Conservation (phyloP, 2,888 invertebrate genomes). For the Drosophila dives region DNA sequence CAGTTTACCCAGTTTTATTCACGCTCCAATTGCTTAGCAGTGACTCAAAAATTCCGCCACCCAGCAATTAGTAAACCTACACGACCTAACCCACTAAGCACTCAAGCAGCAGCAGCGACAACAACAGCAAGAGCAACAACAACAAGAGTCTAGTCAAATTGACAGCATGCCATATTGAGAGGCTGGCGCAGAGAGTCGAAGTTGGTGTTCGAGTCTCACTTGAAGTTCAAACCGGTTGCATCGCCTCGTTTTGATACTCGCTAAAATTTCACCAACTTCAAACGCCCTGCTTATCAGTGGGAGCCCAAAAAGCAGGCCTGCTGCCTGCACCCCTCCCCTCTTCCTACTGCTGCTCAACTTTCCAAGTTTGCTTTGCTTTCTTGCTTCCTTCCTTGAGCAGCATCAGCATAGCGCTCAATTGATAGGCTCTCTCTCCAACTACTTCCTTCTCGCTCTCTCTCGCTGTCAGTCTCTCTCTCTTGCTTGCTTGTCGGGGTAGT, state of each 20-base stretch:
- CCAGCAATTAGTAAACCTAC: slow-evolving; percentile 78
- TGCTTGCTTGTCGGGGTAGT: slow-evolving; percentile 39
- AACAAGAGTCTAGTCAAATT: slow-evolving; percentile 61
- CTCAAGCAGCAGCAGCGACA: slow-evolving; percentile 52
- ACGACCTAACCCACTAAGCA: slow-evolving; percentile 77
- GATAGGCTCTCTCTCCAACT: slow-evolving; percentile 19
- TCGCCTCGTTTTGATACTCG: slow-evolving; percentile 40
- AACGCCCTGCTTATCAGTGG: slow-evolving; percentile 61
- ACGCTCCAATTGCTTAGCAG: slow-evolving; percentile 72
- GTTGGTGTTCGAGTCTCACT: slow-evolving; percentile 28
- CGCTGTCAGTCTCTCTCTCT: slow-evolving; percentile 19
- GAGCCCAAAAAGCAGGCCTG: slow-evolving; percentile 25
- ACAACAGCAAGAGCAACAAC: slow-evolving; percentile 23
- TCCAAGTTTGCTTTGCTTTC: slow-evolving; percentile 47
- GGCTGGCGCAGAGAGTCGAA: slow-evolving; percentile 20
- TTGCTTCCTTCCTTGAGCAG: slow-evolving; percentile 51
- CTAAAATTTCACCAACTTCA: slow-evolving; percentile 56
- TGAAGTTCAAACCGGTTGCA: slow-evolving; percentile 66
- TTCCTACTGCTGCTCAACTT: slow-evolving; percentile 6
- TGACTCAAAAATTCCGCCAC: slow-evolving; percentile 74
- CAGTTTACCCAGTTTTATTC: slow-evolving; percentile 27
- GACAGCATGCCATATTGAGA: slow-evolving; percentile 51
- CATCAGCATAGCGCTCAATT: slow-evolving; percentile 51
- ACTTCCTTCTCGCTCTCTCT: neutral
- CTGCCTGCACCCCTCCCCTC: neutral